Base-by-base conservation (phyloP, 2,888 invertebrate species). In the Nyleta sp. region DNA sequence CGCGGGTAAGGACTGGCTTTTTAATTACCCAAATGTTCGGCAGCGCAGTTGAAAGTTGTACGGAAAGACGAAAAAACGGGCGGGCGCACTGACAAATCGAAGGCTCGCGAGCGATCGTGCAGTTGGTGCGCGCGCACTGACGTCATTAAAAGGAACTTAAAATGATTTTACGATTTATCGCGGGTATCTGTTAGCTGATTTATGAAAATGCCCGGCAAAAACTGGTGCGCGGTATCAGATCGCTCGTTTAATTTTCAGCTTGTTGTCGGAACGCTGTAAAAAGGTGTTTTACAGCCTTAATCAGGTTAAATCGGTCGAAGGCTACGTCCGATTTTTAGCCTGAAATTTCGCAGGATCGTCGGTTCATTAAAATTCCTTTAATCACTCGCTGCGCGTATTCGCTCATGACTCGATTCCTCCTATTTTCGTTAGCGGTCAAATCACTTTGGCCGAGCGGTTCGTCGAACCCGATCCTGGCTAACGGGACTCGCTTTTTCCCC, bases 301-400 rank as follows among this genome's bases (percentile, higher is more conserved):
- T 77, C 72, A 55, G 67, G 53, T 67, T 67, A 65, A 65, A 71
- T 64, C 65, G 35, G 44, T n/a, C 18, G 71, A 64, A 70, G 71
- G 70, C 40, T 71, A n/a, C 31, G 33, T 48, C 48, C 31, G 17
- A 68, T 52, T 62, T 73, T 62, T 62, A 22, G 24, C 38, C 64
- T 44, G 57, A 60, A 44, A 44, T 68, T 62, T 48, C 22, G 18
- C 35, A 17, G 18, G 42, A 44, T 28, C 15, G 7, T 28, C 20
- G 31, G 35, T 17, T 40, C 76, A 65, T 77, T 77, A 77, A 77
- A 57, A 77, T 77, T 77, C 71, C 48, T 65, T 22, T 33, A 44
- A 48, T 48, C 44, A 31, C 33, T 31, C 11, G 28, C 4, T 13
- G n/a, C 28, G 28, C 5, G 5, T 31, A 33, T 33, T 17, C 31